These are phyloP conservation scores for Leptoteleia sp. DNA, from an alignment of 1,140 invertebrate species.

Conservation along the genomic window DNA sequence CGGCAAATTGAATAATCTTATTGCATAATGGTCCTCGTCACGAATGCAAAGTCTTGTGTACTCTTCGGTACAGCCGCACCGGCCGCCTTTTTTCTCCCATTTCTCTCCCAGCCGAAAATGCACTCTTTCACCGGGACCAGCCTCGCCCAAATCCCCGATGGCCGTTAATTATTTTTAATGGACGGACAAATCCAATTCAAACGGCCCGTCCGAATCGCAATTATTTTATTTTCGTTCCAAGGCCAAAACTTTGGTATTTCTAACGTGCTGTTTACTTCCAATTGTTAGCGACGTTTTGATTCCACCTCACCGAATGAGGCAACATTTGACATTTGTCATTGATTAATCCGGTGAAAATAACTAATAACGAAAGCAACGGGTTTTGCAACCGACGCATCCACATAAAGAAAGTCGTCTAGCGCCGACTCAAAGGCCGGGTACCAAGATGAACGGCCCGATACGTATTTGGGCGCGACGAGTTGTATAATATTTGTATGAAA, in stretches of 20 bases:
- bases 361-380: no score
- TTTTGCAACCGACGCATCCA: no score
- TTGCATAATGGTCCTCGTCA: conserved; percentile 56
- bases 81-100: conserved; percentile 15
- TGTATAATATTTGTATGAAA: background rate
- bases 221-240: no score
- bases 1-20: conserved; percentile 58
- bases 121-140: no score
- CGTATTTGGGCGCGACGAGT: background rate
- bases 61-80: conserved; percentile 46
- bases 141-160: no score
- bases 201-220: no score
- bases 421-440: background rate
- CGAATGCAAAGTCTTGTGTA: conserved; percentile 55
- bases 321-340: conserved; percentile 3
- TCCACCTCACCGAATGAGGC: background rate
- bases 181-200: no score
- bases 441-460: background rate
- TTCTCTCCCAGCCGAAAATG: no score
- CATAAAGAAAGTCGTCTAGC: background rate
- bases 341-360: background rate
- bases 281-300: no score
- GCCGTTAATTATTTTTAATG: no score
- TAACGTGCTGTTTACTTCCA: no score
- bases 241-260: no score